Conservation (phyloP, 1,140 invertebrate genomes). For the Dysdera silvatica region DNA sequence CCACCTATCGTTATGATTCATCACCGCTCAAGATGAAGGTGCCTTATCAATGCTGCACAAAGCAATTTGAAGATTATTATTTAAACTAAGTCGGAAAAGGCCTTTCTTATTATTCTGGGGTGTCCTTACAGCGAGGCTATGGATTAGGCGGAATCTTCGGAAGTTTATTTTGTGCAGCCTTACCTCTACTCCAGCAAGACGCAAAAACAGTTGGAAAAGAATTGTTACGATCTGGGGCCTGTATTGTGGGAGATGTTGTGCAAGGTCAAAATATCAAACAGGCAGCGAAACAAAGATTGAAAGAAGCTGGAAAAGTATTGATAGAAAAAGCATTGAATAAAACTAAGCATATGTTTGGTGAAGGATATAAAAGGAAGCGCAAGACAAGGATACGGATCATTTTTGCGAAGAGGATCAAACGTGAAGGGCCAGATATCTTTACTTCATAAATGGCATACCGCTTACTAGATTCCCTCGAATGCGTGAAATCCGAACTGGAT, state of each 20-base stretch:
- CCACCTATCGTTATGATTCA: too few species aligned
- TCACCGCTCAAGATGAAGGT: too few species aligned
- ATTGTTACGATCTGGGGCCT: not conserved
- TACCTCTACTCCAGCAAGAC: not conserved
- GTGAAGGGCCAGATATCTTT: not conserved
- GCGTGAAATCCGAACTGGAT: slow-evolving; percentile 1
- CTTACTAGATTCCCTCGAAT: not conserved
- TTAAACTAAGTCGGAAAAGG: not conserved
- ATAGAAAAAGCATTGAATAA: not conserved
- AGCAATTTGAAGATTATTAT: slow-evolving; percentile 9
- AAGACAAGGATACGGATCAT: not conserved
- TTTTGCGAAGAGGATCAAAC: not conserved
- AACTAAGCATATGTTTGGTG: not conserved
- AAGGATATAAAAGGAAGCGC: not conserved
- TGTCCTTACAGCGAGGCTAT: not conserved
- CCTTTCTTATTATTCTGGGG: not conserved
- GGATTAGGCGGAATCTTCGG: not conserved
- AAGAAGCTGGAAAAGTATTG: not conserved
- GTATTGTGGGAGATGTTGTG: not conserved
- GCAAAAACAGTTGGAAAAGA: not conserved
- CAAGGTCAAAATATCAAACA: not conserved
- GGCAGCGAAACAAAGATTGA: not conserved
- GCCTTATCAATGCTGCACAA: not conserved
- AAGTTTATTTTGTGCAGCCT: not conserved
- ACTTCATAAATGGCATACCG: not conserved